Evolutionary conservation across 2,797 vertebrate genomes (phyloP).

Genomic region (Balearica regulorum): DNA sequence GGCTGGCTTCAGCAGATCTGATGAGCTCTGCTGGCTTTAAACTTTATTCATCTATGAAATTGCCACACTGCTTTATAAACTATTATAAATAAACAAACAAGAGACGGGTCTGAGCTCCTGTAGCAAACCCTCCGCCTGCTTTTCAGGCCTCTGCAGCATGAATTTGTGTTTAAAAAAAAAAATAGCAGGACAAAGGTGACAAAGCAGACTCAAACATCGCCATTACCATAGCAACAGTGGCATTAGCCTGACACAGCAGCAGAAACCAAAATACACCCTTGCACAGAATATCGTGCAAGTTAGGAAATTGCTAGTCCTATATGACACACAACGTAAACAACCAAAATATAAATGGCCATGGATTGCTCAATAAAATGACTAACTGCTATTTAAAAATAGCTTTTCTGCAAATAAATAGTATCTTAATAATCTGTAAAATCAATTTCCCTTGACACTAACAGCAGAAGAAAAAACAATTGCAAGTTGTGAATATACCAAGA

Average conservation of each 20-base stretch:
- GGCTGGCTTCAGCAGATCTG: neutral
- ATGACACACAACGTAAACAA: neutral
- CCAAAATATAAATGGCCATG: slow-evolving; percentile 10
- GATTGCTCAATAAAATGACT: slow-evolving; percentile 39
- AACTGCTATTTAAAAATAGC: neutral
- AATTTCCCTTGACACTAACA: neutral
- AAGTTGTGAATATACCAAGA: neutral
- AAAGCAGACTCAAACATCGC: slow-evolving; percentile 71
- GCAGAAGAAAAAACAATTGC: neutral
- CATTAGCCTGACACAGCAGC: slow-evolving; percentile 71
- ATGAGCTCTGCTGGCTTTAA: neutral
- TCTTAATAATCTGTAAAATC: neutral
- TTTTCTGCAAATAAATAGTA: neutral
- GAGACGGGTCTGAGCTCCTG: slow-evolving; percentile 16
- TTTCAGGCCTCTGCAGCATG: slow-evolving; percentile 38
- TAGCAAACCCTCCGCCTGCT: slow-evolving; percentile 38
- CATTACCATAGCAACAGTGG: slow-evolving; percentile 75
- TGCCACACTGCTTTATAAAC: slow-evolving; percentile 49
- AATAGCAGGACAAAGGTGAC: slow-evolving; percentile 73
- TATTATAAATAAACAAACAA: slow-evolving; percentile 51
- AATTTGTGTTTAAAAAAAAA: slow-evolving; percentile 60
- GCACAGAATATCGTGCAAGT: slow-evolving; percentile 60
- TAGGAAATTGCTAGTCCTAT: slow-evolving; percentile 46
- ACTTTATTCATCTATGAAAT: slow-evolving; percentile 34
- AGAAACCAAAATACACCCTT: slow-evolving; percentile 65